These are phyloP conservation scores for Chionis minor DNA, from an alignment of 2,113 vertebrate species.

Conservation along the genomic window DNA sequence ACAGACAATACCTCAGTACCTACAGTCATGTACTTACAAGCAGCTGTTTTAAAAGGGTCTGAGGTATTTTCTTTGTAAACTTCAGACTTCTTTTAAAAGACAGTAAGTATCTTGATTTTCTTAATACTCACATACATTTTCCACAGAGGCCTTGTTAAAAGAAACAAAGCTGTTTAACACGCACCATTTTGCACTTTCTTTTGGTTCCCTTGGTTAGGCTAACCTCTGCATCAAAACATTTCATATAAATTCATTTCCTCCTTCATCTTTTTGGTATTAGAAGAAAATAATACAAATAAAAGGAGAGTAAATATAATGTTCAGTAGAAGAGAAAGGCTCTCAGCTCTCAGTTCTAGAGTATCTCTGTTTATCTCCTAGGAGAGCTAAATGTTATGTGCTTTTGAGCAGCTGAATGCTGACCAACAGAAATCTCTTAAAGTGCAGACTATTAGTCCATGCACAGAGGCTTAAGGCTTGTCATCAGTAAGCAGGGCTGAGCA, in stretches of 20 bases:
- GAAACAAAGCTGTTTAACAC: background rate
- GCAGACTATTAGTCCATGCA: background rate
- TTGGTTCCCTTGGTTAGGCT: background rate
- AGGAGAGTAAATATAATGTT: background rate
- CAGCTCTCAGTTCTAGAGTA: background rate
- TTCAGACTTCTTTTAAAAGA: background rate
- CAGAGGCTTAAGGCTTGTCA: background rate
- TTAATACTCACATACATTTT: background rate
- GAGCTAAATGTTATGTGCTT: background rate
- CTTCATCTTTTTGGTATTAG: background rate
- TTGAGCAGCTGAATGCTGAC: background rate
- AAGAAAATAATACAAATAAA: background rate
- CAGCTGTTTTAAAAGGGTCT: background rate
- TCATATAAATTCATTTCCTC: background rate
- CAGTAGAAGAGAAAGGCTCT: background rate
- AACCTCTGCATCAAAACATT: background rate
- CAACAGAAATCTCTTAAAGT: background rate
- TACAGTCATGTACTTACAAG: background rate
- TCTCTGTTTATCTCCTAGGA: background rate
- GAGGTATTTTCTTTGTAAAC: background rate
- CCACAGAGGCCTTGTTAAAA: background rate
- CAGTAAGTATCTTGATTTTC: background rate
- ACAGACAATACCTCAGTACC: background rate
- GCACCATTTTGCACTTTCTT: background rate
- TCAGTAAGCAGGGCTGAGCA: background rate